These are phyloP conservation scores for Leucoraja erinaceus DNA, from an alignment of 2,113 vertebrate species.

Conservation along the genomic window DNA sequence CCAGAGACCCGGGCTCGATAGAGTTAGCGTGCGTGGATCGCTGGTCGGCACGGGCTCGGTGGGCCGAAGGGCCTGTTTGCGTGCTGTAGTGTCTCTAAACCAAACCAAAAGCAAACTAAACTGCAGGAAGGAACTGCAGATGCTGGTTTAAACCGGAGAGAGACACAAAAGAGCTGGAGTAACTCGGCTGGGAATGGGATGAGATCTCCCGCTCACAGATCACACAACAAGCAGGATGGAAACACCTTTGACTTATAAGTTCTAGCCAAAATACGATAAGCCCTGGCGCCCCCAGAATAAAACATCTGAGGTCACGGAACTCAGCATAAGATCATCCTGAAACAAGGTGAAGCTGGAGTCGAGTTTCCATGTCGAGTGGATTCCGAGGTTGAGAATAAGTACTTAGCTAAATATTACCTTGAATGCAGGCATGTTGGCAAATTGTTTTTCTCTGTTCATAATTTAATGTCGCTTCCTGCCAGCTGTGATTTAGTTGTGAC, in stretches of 20 bases:
- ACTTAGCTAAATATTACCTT: slow-evolving; percentile 35
- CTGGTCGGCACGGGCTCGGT: too few species aligned
- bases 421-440: slow-evolving; percentile 35
- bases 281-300: not conserved
- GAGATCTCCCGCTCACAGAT: too few species aligned
- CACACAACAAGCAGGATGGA: not conserved
- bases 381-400: slow-evolving; percentile 13
- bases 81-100: too few species aligned
- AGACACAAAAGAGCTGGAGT: too few species aligned
- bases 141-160: too few species aligned
- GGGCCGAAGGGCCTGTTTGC: too few species aligned
- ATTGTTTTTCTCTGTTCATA: slow-evolving; percentile 33
- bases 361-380: not conserved
- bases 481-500: slow-evolving; percentile 27
- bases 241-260: slow-evolving; percentile 7
- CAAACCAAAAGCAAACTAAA: too few species aligned
- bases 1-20: too few species aligned
- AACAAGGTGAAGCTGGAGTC: slow-evolving; percentile 6
- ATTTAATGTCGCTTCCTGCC: slow-evolving; percentile 26
- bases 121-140: too few species aligned
- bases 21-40: too few species aligned
- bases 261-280: slow-evolving; percentile 17
- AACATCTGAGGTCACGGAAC: not conserved
- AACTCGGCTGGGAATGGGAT: too few species aligned
- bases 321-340: not conserved